Evolutionary conservation across 1,140 invertebrate genomes (phyloP).

Genomic region (Paraescarpia echinospica): DNA sequence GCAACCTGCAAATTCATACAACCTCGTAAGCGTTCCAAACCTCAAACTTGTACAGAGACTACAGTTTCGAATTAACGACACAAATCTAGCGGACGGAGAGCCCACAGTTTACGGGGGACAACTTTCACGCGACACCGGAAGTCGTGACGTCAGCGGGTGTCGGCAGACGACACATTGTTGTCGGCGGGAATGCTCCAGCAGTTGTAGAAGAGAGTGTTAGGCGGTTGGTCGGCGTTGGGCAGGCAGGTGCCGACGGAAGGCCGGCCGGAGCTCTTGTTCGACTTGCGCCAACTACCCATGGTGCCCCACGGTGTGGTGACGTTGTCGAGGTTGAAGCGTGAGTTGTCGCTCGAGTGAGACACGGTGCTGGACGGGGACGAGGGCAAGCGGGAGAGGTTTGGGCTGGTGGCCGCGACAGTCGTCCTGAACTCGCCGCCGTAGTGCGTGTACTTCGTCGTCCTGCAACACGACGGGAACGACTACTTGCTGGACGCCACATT

Average conservation of each 20-base stretch:
- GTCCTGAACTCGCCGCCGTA: not conserved
- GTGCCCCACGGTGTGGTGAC: not conserved
- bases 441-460: not conserved
- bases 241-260: not conserved
- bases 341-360: not conserved
- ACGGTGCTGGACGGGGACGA: not conserved
- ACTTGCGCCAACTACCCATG: not conserved
- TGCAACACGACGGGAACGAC: not conserved
- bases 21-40: not conserved
- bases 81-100: not conserved
- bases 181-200: constrained; percentile 2
- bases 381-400: not conserved
- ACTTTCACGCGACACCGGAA: not conserved
- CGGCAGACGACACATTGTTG: not conserved
- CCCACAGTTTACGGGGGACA: not conserved
- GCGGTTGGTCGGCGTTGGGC: not conserved
- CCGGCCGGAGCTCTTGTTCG: not conserved
- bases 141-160: not conserved
- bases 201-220: not conserved
- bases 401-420: not conserved
- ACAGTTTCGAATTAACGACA: not conserved
- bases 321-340: not conserved
- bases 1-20: not conserved
- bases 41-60: not conserved
- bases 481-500: not conserved